A percentile compares a stretch with the other conserved stretches of the same genome.
Conservation (phyloP, 2,797 vertebrate species). For the Acipenser oxyrinchus region DNA sequence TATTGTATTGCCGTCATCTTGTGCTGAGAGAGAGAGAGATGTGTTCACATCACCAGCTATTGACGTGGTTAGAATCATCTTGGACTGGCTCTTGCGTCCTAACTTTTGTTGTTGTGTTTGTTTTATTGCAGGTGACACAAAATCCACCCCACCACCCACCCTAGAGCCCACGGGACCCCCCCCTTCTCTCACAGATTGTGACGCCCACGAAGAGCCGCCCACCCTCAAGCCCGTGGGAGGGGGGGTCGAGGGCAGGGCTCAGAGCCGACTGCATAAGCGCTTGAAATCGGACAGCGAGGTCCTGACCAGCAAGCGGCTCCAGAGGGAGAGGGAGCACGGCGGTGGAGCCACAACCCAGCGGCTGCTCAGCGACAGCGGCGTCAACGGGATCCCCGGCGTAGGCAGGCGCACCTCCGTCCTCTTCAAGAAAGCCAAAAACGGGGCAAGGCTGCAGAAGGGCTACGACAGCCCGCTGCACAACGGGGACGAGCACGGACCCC, state of each 20-base stretch:
- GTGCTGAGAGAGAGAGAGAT: too few species aligned
- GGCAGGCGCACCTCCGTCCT: constrained; percentile 81
- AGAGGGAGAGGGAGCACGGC: constrained; percentile 38
- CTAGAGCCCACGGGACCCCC: constrained; percentile 84
- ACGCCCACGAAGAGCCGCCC: constrained; percentile 80
- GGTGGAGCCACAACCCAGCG: constrained; percentile 52
- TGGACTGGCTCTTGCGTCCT: too few species aligned
- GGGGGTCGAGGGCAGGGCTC: constrained; percentile 55
- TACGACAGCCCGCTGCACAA: constrained; percentile 68
- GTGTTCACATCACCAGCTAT: too few species aligned
- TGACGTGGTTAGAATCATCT: too few species aligned
- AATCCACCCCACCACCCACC: constrained; percentile 78
- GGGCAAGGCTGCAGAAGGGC: constrained; percentile 69
- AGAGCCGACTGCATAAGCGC: constrained; percentile 62
- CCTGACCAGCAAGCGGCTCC: constrained; percentile 42
- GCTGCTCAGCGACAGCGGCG: constrained; percentile 57
- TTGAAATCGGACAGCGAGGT: constrained; percentile 61
- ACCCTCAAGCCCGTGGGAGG: constrained; percentile 81
- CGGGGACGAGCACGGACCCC: constrained; percentile 58
- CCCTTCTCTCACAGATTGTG: constrained; percentile 72
- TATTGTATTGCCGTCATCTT: too few species aligned
- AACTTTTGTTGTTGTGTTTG: constrained; percentile 4
- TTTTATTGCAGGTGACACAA: constrained; percentile 73
- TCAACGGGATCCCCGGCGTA: constrained; percentile 68
- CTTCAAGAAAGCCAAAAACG: constrained; percentile 90